These are phyloP conservation scores for Halictus ligatus DNA, from an alignment of 2,888 invertebrate species.

Conservation along the genomic window DNA sequence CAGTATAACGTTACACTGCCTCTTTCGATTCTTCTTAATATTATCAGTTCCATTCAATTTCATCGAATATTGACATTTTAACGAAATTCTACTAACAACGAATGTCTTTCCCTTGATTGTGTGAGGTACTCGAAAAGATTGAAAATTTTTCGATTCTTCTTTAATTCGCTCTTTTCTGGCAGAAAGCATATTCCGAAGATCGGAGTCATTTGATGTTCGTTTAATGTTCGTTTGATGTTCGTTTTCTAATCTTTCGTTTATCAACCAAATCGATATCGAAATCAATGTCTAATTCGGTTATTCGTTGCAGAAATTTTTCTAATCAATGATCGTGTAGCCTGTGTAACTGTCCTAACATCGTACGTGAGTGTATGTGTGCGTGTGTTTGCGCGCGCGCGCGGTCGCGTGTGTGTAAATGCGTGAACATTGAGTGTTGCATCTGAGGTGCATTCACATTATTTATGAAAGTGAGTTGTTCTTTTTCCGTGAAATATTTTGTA, in stretches of 20 bases:
- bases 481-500: not conserved
- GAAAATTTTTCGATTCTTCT: not conserved
- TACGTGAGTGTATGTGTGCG: not conserved
- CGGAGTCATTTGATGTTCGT: conserved; percentile 3
- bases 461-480: not conserved
- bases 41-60: not conserved
- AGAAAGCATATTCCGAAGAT: conserved; percentile 12
- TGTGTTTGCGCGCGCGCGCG: conserved; percentile 3
- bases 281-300: not conserved
- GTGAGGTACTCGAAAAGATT: not conserved
- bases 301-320: not conserved
- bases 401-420: not conserved
- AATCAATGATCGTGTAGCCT: not conserved
- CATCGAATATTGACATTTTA: conserved; percentile 18
- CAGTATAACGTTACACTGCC: conserved; percentile 19
- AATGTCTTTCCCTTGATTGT: not conserved
- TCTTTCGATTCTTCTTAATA: not conserved
- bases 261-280: not conserved
- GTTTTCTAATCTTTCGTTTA: not conserved
- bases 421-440: conserved; percentile 16
- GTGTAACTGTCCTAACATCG: not conserved
- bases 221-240: too few relatives aligned
- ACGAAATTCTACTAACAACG: not conserved
- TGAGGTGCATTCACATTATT: not conserved
- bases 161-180: not conserved